Conservation (phyloP, 2,797 vertebrate species). For the Apogon talboti region DNA sequence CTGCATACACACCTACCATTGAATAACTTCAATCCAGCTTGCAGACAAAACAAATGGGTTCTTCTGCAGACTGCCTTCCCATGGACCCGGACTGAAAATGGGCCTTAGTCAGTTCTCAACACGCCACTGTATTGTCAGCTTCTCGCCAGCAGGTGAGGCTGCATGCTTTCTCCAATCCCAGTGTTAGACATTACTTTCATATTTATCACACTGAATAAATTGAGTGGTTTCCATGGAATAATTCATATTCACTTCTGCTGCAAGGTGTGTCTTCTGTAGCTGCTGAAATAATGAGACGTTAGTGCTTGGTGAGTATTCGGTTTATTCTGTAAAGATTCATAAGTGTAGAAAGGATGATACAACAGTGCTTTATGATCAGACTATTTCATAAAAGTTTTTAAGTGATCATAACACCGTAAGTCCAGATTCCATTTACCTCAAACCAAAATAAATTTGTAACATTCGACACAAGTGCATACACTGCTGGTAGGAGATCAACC, state of each 20-base stretch:
- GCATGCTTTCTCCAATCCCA: slow-evolving; percentile 20
- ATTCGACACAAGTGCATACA: slow-evolving; percentile 87
- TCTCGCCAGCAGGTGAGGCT: slow-evolving; percentile 68
- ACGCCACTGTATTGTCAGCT: slow-evolving; percentile 26
- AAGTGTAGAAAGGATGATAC: slow-evolving; percentile 88
- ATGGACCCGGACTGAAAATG: background rate
- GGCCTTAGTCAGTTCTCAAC: background rate
- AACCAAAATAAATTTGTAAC: slow-evolving; percentile 86
- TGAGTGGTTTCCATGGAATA: slow-evolving; percentile 14
- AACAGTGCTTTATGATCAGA: slow-evolving; percentile 85
- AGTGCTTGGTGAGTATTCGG: slow-evolving; percentile 80
- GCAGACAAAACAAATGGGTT: slow-evolving; percentile 36
- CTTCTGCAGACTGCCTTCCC: slow-evolving; percentile 10
- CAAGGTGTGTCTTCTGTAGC: slow-evolving; percentile 8
- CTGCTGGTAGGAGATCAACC: slow-evolving; percentile 84
- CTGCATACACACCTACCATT: slow-evolving; percentile 10
- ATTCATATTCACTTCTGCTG: slow-evolving; percentile 34
- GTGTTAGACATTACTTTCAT: background rate
- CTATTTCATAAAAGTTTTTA: slow-evolving; percentile 84
- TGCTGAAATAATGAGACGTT: slow-evolving; percentile 35
- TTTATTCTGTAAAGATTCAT: slow-evolving; percentile 89
- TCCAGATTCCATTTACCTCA: slow-evolving; percentile 83
- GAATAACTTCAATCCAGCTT: slow-evolving; percentile 7
- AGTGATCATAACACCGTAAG: slow-evolving; percentile 86
- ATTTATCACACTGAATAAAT: slow-evolving; percentile 41